Percentiles rank a stretch among this genome's conserved stretches.
These are phyloP conservation scores for Tanytarsus gracilentus DNA, from an alignment of 2,888 invertebrate species.

Conservation along the genomic window DNA sequence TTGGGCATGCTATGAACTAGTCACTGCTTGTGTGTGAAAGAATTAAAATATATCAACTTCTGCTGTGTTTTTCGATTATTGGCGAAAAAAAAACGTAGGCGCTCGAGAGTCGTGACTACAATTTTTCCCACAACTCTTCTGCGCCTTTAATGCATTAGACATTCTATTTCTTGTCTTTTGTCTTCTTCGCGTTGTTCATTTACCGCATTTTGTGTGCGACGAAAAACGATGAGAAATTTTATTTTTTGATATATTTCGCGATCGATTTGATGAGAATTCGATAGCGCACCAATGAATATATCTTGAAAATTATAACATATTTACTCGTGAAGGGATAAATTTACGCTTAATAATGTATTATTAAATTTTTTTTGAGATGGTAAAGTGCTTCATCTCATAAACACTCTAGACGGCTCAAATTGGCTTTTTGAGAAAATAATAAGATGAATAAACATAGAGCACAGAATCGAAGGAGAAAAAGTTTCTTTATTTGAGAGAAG, in stretches of 20 bases:
- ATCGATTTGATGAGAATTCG: background rate
- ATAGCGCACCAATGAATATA: background rate
- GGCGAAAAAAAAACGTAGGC: slow-evolving; percentile 10
- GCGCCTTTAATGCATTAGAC: slow-evolving; percentile 22
- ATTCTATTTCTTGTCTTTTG: background rate
- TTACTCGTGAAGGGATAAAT: slow-evolving; percentile 25
- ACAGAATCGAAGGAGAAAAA: background rate
- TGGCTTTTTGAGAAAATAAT: background rate
- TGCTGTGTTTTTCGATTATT: background rate
- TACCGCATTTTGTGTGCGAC: too few species aligned
- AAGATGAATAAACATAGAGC: slow-evolving; percentile 10
- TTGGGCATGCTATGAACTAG: slow-evolving; percentile 10
- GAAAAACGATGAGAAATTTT: too few species aligned
- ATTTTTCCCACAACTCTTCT: slow-evolving; percentile 15
- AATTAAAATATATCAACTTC: slow-evolving; percentile 8
- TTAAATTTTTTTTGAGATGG: slow-evolving; percentile 13
- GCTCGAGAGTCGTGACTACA: slow-evolving; percentile 11
- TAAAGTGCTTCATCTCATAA: background rate
- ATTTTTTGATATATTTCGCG: background rate
- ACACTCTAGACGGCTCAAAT: background rate
- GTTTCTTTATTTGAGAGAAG: background rate
- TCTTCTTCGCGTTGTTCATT: too few species aligned
- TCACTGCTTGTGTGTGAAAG: too few species aligned
- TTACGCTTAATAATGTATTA: slow-evolving; percentile 22
- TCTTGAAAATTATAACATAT: slow-evolving; percentile 15